A percentile compares a stretch with the other conserved stretches of the same genome.
Evolutionary conservation across 2,113 vertebrate species (phyloP).

Genomic region (Neotoma lepida): DNA sequence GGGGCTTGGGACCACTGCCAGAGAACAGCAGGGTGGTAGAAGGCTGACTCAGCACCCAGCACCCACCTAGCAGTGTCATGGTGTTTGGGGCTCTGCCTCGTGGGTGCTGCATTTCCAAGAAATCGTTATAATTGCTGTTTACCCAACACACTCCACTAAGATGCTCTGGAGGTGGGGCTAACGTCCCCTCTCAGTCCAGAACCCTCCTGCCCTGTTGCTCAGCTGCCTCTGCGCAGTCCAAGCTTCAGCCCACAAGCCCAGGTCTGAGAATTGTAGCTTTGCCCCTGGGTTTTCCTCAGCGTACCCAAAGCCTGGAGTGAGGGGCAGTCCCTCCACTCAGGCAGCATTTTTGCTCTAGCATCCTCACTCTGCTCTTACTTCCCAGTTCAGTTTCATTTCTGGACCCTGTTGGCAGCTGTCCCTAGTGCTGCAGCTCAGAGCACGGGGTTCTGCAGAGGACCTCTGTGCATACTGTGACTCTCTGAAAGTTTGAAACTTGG

Average conservation of each 20-base stretch:
- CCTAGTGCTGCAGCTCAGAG: background rate
- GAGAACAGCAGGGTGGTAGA: background rate
- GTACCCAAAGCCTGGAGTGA: background rate
- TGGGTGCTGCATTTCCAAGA: background rate
- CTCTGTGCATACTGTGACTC: background rate
- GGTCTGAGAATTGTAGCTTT: background rate
- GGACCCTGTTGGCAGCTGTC: background rate
- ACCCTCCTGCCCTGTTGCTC: background rate
- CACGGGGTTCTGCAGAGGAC: background rate
- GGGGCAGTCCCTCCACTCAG: background rate
- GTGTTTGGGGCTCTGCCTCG: too few relatives aligned
- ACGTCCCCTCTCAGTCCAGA: too few relatives aligned
- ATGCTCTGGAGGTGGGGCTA: accelerated
- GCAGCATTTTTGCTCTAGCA: background rate
- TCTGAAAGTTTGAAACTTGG: background rate
- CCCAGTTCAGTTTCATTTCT: background rate
- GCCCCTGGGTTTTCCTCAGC: background rate
- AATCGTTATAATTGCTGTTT: background rate
- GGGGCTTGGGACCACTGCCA: background rate
- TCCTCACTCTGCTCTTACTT: background rate
- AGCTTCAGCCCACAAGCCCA: background rate
- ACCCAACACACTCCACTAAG: background rate
- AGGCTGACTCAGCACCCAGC: too few relatives aligned
- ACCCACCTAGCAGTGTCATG: background rate
- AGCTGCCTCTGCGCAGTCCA: background rate